These are phyloP conservation scores for Drosophila ochracea DNA, from an alignment of 2,888 invertebrate genomes.

Conservation along the genomic window DNA sequence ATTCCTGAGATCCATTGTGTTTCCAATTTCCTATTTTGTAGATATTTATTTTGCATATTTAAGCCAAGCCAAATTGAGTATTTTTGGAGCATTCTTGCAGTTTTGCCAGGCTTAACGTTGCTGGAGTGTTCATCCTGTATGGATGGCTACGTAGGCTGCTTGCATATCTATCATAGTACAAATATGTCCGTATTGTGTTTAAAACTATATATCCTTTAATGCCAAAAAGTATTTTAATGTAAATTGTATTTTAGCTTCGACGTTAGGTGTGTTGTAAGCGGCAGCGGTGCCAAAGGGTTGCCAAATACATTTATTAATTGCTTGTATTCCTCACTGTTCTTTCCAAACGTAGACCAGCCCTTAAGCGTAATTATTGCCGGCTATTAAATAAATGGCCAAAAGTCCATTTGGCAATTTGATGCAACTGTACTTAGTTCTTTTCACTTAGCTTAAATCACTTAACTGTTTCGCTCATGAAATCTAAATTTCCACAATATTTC, in stretches of 20 bases:
- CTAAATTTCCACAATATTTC: slow-evolving; percentile 49
- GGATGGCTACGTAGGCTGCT: background rate
- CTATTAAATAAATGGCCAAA: slow-evolving; percentile 43
- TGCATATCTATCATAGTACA: background rate
- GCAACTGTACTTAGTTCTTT: slow-evolving; percentile 29
- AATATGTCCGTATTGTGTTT: background rate
- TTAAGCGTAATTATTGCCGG: slow-evolving; percentile 30
- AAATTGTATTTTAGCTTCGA: background rate
- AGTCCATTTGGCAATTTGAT: slow-evolving; percentile 14
- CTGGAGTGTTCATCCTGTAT: background rate
- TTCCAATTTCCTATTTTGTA: background rate
- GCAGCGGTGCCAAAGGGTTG: background rate
- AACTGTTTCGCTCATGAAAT: slow-evolving; percentile 51
- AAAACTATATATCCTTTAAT: background rate
- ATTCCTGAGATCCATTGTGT: background rate
- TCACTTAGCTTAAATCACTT: slow-evolving; percentile 43
- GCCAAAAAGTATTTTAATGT: background rate
- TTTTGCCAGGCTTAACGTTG: background rate
- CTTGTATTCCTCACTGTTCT: background rate
- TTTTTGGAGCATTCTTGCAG: background rate
- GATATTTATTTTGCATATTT: slow-evolving; percentile 5
- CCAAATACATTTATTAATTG: background rate
- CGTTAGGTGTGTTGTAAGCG: background rate
- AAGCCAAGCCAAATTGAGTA: background rate
- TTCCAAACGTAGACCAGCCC: slow-evolving; percentile 1